Percentiles rank a stretch among this genome's conserved stretches.
Evolutionary conservation across 2,113 vertebrate species (phyloP).

Genomic region (Ranitomeya imitator): DNA sequence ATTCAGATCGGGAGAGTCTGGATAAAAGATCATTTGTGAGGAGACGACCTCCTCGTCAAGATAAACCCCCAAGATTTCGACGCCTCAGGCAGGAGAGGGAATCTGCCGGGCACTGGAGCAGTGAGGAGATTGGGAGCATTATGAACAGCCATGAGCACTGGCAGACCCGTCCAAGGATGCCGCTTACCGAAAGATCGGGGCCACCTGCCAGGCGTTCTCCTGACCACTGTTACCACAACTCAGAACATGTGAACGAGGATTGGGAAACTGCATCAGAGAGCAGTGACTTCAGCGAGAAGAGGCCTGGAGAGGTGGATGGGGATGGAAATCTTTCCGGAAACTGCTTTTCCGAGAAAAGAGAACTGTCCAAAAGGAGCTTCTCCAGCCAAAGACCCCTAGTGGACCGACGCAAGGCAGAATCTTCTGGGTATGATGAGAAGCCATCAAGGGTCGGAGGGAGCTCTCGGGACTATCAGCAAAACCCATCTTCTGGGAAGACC

Average conservation of each 20-base stretch:
- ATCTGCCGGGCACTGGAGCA: slow-evolving; percentile 81
- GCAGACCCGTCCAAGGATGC: slow-evolving; percentile 76
- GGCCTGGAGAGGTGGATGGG: slow-evolving; percentile 75
- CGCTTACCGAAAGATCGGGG: slow-evolving; percentile 73
- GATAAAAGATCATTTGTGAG: slow-evolving; percentile 88
- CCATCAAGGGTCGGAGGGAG: slow-evolving; percentile 71
- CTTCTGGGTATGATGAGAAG: slow-evolving; percentile 79
- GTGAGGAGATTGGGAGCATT: slow-evolving; percentile 81
- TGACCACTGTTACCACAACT: slow-evolving; percentile 77
- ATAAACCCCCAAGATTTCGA: slow-evolving; percentile 93
- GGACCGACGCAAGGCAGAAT: slow-evolving; percentile 89
- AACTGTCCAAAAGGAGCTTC: slow-evolving; percentile 94
- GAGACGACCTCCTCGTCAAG: slow-evolving; percentile 90
- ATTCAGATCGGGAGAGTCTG: slow-evolving; percentile 78
- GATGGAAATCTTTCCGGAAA: slow-evolving; percentile 75
- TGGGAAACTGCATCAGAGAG: slow-evolving; percentile 97
- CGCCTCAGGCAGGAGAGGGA: slow-evolving; percentile 89
- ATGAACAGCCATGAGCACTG: slow-evolving; percentile 78
- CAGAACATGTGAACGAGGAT: slow-evolving; percentile 84
- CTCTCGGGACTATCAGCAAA: slow-evolving; percentile 82
- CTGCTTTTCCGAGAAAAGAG: slow-evolving; percentile 85
- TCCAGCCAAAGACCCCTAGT: slow-evolving; percentile 92
- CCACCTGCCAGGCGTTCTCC: slow-evolving; percentile 69
- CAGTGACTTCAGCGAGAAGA: slow-evolving; percentile 91
- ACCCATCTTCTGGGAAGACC: slow-evolving; percentile 75